These are phyloP conservation scores for Pangasius sanitwongsei DNA, from an alignment of 2,797 vertebrate genomes.

Conservation along the genomic window DNA sequence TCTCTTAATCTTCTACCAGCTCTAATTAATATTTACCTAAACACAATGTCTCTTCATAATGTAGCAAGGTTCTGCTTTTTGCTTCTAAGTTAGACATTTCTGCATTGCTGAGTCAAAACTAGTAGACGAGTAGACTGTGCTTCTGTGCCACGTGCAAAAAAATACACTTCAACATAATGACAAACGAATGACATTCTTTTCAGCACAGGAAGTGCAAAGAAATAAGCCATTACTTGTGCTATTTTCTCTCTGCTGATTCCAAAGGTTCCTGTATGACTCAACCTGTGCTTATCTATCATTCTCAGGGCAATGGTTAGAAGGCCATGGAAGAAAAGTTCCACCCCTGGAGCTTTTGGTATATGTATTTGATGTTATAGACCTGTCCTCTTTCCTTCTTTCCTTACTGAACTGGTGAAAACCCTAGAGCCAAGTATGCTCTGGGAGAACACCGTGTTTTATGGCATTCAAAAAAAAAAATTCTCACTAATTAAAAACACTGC, in stretches of 20 bases:
- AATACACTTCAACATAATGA: not conserved
- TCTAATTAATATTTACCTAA: conserved; percentile 29
- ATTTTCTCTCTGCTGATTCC: not conserved
- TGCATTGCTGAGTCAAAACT: not conserved
- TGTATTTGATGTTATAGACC: not conserved
- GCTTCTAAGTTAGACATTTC: not conserved
- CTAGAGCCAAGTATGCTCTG: not conserved
- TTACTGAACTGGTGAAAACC: not conserved
- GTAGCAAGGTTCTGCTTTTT: not conserved
- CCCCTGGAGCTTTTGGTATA: not conserved
- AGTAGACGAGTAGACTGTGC: not conserved
- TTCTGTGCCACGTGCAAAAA: not conserved
- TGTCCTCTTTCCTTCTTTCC: not conserved
- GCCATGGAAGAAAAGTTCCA: conserved; percentile 1
- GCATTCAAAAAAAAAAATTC: not conserved
- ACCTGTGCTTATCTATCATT: conserved; percentile 3
- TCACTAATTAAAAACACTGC: not conserved
- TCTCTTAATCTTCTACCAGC: conserved; percentile 32
- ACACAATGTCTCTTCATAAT: not conserved
- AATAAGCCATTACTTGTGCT: conserved; percentile 9
- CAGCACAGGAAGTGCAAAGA: not conserved
- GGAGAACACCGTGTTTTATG: not conserved
- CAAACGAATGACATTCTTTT: conserved; percentile 17
- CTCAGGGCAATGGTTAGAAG: not conserved
- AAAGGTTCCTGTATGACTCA: conserved; percentile 22